Conservation (phyloP, 1,140 invertebrate species). For the Drosophila nasuta region DNA sequence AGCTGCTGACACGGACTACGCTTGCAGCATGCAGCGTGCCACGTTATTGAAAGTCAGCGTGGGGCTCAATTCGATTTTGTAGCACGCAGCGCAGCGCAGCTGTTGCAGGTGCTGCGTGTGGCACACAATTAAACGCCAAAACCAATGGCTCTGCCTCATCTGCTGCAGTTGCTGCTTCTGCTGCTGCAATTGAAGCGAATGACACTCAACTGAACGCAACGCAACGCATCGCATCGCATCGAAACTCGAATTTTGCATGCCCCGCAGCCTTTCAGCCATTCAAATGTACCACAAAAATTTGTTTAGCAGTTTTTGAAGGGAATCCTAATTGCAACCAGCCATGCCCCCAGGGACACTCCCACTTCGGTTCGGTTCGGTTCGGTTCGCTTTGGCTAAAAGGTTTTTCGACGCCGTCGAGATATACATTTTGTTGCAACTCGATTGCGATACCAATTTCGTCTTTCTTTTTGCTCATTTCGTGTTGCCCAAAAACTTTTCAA, state of each 20-base stretch:
- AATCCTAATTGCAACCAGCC: conserved; percentile 24
- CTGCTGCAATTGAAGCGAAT: conserved; percentile 1
- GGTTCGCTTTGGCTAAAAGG: neutral
- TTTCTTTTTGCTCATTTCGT: neutral
- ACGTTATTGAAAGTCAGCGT: conserved; percentile 27
- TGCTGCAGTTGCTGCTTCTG: conserved; percentile 12
- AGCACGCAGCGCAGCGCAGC: neutral
- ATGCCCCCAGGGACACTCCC: neutral
- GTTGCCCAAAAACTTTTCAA: neutral
- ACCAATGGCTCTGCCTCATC: neutral
- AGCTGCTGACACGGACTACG: neutral
- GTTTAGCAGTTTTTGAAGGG: conserved; percentile 31
- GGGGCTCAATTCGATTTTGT: conserved; percentile 22
- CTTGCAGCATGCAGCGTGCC: neutral
- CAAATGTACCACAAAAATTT: conserved; percentile 16
- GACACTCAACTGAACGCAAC: neutral
- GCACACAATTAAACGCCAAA: conserved; percentile 19
- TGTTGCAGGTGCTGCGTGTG: conserved; percentile 14
- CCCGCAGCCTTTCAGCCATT: conserved; percentile 4
- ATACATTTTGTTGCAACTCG: neutral
- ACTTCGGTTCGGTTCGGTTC: neutral
- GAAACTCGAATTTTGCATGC: neutral
- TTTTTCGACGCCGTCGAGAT: neutral
- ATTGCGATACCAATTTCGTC: neutral
- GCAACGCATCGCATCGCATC: neutral